phyloP scores from a whole-genome alignment of 2,797 vertebrate species.

The Sebastes ruberrimus region DNA sequence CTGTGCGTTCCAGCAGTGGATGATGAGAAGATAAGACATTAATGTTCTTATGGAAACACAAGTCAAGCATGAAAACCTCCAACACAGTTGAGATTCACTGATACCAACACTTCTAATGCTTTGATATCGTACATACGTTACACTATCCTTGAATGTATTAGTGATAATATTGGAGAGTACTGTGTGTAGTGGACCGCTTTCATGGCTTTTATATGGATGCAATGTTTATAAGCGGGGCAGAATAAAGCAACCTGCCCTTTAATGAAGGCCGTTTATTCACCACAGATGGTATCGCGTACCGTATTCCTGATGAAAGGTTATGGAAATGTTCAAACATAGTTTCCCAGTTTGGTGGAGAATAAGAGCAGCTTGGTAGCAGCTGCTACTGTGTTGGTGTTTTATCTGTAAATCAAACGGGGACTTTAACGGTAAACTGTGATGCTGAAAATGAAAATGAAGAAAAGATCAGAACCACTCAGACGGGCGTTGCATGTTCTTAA shows the following conservation, averaged over 20 bases:
- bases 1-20: slow-evolving; percentile 43
- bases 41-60: slow-evolving; percentile 60
- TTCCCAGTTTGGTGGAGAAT: slow-evolving; percentile 43
- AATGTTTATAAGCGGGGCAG: slow-evolving; percentile 46
- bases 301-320: slow-evolving; percentile 65
- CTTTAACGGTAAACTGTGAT: slow-evolving; percentile 44
- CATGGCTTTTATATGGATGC: slow-evolving; percentile 47
- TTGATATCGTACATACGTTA: not conserved
- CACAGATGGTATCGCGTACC: slow-evolving; percentile 68
- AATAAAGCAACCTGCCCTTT: slow-evolving; percentile 56
- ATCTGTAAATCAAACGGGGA: slow-evolving; percentile 59
- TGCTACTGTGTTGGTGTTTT: slow-evolving; percentile 44
- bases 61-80: slow-evolving; percentile 47
- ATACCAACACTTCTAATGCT: not conserved
- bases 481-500: slow-evolving; percentile 7
- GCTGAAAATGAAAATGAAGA: slow-evolving; percentile 33
- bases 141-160: not conserved
- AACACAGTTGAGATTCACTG: not conserved
- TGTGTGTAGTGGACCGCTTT: not conserved
- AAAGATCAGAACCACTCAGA: slow-evolving; percentile 43
- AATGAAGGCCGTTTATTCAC: slow-evolving; percentile 62
- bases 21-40: slow-evolving; percentile 68
- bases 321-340: slow-evolving; percentile 58
- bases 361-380: slow-evolving; percentile 67
- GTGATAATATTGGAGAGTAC: not conserved